Evolutionary conservation across 2,797 vertebrate genomes (phyloP).

Genomic region (Catostomus latipinnis): DNA sequence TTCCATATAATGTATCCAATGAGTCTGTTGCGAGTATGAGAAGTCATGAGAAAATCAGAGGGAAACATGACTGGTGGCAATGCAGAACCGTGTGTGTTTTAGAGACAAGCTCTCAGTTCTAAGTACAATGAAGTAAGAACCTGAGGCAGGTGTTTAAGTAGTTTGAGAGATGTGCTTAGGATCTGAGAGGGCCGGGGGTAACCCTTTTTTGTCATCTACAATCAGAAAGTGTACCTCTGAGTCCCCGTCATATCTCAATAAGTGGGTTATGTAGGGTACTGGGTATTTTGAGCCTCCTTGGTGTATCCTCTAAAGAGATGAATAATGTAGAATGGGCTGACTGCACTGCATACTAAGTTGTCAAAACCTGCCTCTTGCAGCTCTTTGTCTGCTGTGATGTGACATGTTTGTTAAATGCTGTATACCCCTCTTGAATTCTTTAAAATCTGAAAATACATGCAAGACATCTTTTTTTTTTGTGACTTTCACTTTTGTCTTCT

Average conservation of each 20-base stretch:
- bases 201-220: conserved; percentile 64
- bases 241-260: conserved; percentile 62
- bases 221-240: conserved; percentile 66
- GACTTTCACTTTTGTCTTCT: conserved; percentile 51
- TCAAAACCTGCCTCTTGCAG: conserved; percentile 65
- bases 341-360: conserved; percentile 70
- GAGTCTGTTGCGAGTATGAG: conserved; percentile 18
- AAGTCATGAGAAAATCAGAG: conserved; percentile 34
- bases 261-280: conserved; percentile 77
- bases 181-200: conserved; percentile 49
- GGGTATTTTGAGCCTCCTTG: conserved; percentile 64
- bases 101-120: conserved; percentile 42
- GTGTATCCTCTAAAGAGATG: conserved; percentile 71
- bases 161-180: conserved; percentile 51
- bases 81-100: conserved; percentile 19
- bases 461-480: conserved; percentile 42
- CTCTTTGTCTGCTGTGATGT: conserved; percentile 63
- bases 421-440: conserved; percentile 67
- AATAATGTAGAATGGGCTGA: conserved; percentile 76
- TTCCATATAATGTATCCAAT: neutral
- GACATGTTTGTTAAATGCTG: conserved; percentile 64
- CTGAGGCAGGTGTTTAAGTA: conserved; percentile 56
- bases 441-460: conserved; percentile 41
- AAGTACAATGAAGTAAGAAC: conserved; percentile 43
- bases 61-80: conserved; percentile 25